Conservation (phyloP, 1,140 invertebrate genomes). For the Popillia japonica region DNA sequence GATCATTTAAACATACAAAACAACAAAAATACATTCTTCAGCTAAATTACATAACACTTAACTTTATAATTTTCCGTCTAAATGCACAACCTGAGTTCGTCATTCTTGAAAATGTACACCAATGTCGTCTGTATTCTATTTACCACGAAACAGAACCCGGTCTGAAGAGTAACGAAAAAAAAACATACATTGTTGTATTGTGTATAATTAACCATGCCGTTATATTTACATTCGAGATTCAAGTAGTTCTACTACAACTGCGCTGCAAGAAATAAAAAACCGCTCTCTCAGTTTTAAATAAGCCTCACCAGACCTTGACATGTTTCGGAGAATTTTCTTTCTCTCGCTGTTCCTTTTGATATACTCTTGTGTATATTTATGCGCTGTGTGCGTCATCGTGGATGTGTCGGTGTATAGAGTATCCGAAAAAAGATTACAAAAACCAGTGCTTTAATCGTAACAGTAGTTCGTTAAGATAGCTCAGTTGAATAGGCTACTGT, state of each 20-base stretch:
- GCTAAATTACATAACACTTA: too few relatives aligned
- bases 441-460: slow-evolving; percentile 26
- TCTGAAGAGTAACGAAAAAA: neutral
- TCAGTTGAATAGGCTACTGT: slow-evolving; percentile 7
- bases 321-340: slow-evolving; percentile 34
- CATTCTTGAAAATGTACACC: too few relatives aligned
- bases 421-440: slow-evolving; percentile 20
- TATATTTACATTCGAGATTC: slow-evolving; percentile 29
- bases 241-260: slow-evolving; percentile 5
- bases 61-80: too few relatives aligned
- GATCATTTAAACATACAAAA: too few relatives aligned
- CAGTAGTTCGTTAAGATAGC: slow-evolving; percentile 31
- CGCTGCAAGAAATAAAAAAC: slow-evolving; percentile 4
- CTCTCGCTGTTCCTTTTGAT: slow-evolving; percentile 18
- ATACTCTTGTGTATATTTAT: slow-evolving; percentile 17
- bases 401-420: slow-evolving; percentile 7
- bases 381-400: slow-evolving; percentile 1
- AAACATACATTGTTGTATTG: neutral
- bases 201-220: slow-evolving; percentile 10
- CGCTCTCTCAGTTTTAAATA: slow-evolving; percentile 8
- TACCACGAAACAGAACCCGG: neutral
- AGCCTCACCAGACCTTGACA: slow-evolving; percentile 29
- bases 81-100: too few relatives aligned
- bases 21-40: too few relatives aligned
- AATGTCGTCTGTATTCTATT: neutral